A percentile compares a stretch with the other conserved stretches of the same genome.
phyloP scores from a whole-genome alignment of 2,888 invertebrate genomes.

The Amiota mariae region DNA sequence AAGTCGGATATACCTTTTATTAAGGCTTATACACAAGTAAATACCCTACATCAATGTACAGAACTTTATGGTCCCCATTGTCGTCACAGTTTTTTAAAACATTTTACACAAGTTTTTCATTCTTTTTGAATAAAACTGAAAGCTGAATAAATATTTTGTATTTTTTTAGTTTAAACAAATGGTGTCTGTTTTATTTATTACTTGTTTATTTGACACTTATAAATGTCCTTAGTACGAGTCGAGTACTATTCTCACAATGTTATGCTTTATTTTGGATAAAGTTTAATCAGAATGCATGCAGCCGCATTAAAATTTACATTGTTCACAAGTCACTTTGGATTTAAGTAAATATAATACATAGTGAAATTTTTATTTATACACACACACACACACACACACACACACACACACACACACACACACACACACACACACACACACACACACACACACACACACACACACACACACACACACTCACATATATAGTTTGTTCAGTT shows the following conservation, averaged over 20 bases:
- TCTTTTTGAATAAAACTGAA: slow-evolving; percentile 1
- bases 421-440: slow-evolving; percentile 22
- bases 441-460: slow-evolving; percentile 23
- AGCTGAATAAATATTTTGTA: slow-evolving; percentile 36
- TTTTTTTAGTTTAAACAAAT: slow-evolving; percentile 38
- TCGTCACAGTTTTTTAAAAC: slow-evolving; percentile 66
- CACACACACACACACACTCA: background rate
- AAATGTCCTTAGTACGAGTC: too few species aligned
- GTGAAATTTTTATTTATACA: slow-evolving; percentile 47
- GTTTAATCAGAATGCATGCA: slow-evolving; percentile 2
- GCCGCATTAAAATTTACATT: slow-evolving; percentile 11
- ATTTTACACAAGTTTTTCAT: slow-evolving; percentile 53
- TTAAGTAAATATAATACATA: slow-evolving; percentile 51
- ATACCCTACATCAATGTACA: slow-evolving; percentile 59
- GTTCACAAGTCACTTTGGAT: slow-evolving; percentile 51
- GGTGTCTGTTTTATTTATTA: slow-evolving; percentile 6
- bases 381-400: slow-evolving; percentile 15
- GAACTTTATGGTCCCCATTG: slow-evolving; percentile 66
- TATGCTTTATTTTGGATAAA: background rate
- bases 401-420: slow-evolving; percentile 29
- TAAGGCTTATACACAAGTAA: slow-evolving; percentile 22
- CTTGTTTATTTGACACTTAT: background rate
- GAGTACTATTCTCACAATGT: background rate
- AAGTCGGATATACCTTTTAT: background rate
- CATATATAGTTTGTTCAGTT: too few species aligned